These are phyloP conservation scores for Pterostichus madidus DNA, from an alignment of 2,888 invertebrate genomes.

Conservation along the genomic window DNA sequence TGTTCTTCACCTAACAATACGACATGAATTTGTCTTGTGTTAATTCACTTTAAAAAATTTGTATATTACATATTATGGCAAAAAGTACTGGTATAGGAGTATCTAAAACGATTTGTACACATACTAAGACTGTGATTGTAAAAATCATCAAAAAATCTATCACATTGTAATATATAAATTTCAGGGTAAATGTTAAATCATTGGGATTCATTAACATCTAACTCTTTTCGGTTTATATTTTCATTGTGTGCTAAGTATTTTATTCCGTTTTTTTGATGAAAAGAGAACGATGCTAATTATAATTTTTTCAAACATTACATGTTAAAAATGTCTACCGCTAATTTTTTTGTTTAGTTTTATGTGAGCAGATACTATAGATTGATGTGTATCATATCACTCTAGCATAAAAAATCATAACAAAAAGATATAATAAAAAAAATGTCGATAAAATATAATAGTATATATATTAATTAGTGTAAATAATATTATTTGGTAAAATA, in stretches of 20 bases:
- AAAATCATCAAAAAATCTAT: slow-evolving; percentile 85
- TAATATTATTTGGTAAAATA: slow-evolving; percentile 75
- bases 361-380: slow-evolving; percentile 69
- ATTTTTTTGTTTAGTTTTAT: slow-evolving; percentile 67
- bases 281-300: slow-evolving; percentile 59
- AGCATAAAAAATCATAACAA: slow-evolving; percentile 67
- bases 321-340: slow-evolving; percentile 72
- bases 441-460: slow-evolving; percentile 67
- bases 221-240: slow-evolving; percentile 72
- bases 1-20: slow-evolving; percentile 67
- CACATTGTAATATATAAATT: slow-evolving; percentile 77
- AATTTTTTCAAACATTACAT: slow-evolving; percentile 67
- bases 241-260: slow-evolving; percentile 68
- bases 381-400: slow-evolving; percentile 68
- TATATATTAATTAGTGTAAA: slow-evolving; percentile 71
- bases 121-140: slow-evolving; percentile 82
- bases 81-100: slow-evolving; percentile 78
- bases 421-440: slow-evolving; percentile 68
- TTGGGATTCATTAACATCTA: slow-evolving; percentile 65
- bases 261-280: slow-evolving; percentile 67
- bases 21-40: slow-evolving; percentile 69
- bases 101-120: slow-evolving; percentile 78
- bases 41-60: slow-evolving; percentile 64
- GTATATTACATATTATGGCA: slow-evolving; percentile 75
- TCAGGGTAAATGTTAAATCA: slow-evolving; percentile 69